Percentiles rank a stretch among this genome's conserved stretches.
These are phyloP conservation scores for Apantesis nais DNA, from an alignment of 2,888 invertebrate genomes.

Conservation along the genomic window DNA sequence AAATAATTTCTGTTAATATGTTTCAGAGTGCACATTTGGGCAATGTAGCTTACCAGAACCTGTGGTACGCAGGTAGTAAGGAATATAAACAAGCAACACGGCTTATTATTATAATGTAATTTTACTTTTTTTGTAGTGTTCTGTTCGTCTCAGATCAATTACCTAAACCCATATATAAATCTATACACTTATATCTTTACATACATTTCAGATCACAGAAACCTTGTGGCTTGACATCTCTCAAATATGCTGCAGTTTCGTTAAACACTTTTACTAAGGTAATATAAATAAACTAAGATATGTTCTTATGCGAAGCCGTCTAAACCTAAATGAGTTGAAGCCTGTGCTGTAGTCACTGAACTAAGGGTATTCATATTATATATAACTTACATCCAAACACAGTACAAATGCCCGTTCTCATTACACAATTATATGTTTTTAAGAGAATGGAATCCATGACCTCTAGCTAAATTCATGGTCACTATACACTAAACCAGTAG, in stretches of 20 bases:
- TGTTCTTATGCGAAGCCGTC: neutral
- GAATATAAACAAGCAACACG: slow-evolving; percentile 36
- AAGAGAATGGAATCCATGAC: neutral
- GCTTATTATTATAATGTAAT: slow-evolving; percentile 50
- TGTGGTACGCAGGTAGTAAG: slow-evolving; percentile 44
- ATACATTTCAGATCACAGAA: slow-evolving; percentile 46
- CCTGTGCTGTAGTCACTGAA: neutral
- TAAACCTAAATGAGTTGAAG: neutral
- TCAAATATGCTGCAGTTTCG: slow-evolving; percentile 47
- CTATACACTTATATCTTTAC: neutral
- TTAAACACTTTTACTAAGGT: slow-evolving; percentile 53
- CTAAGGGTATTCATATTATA: neutral
- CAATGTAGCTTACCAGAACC: slow-evolving; percentile 42
- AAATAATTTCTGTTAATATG: neutral
- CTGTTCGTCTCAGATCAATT: too few species aligned
- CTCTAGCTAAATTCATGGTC: neutral
- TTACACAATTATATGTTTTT: neutral
- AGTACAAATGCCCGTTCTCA: neutral
- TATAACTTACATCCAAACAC: neutral
- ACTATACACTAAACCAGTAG: neutral
- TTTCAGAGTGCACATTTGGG: slow-evolving; percentile 48
- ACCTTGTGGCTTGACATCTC: slow-evolving; percentile 49
- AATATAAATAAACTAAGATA: neutral
- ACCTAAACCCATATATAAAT: neutral
- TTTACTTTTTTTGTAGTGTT: too few species aligned